Percentiles rank a stretch among this genome's conserved stretches.
Evolutionary conservation across 2,113 vertebrate genomes (phyloP).

Genomic region (Paratilapia polleni): DNA sequence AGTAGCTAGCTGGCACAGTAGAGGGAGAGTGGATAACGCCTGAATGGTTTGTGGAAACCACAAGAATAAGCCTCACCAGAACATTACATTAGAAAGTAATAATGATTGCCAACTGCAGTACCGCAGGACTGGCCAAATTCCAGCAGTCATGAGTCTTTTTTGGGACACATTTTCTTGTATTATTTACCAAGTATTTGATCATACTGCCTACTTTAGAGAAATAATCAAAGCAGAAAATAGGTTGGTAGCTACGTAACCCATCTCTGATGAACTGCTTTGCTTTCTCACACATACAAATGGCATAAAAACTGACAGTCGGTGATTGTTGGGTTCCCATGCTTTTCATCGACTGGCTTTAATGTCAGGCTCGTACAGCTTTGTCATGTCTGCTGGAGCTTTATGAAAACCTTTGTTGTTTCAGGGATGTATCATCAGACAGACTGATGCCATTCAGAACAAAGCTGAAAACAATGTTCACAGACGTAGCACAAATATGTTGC

Average conservation of each 20-base stretch:
- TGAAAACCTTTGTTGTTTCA: not conserved
- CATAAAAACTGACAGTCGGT: not conserved
- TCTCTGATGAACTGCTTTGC: not conserved
- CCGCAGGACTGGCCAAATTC: not conserved
- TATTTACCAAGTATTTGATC: not conserved
- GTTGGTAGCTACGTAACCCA: not conserved
- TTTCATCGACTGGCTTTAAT: not conserved
- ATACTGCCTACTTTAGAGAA: not conserved
- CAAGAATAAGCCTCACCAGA: constrained; percentile 6
- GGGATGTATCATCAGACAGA: not conserved
- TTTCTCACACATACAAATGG: not conserved
- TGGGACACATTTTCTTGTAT: too few relatives aligned
- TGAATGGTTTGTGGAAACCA: not conserved
- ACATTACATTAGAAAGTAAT: not conserved
- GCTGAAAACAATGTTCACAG: not conserved
- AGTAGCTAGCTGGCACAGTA: not conserved
- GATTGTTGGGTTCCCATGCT: not conserved
- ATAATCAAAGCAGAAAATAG: not conserved
- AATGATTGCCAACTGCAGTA: too few relatives aligned
- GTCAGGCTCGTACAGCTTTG: not conserved
- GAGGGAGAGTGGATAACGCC: not conserved
- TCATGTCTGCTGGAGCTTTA: not conserved
- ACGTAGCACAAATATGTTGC: not conserved
- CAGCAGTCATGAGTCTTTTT: not conserved
- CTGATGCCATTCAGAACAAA: not conserved